Percentiles rank a stretch among this genome's conserved stretches.
Evolutionary conservation across 2,113 vertebrate genomes (phyloP).

Genomic region (Paratilapia polleni): DNA sequence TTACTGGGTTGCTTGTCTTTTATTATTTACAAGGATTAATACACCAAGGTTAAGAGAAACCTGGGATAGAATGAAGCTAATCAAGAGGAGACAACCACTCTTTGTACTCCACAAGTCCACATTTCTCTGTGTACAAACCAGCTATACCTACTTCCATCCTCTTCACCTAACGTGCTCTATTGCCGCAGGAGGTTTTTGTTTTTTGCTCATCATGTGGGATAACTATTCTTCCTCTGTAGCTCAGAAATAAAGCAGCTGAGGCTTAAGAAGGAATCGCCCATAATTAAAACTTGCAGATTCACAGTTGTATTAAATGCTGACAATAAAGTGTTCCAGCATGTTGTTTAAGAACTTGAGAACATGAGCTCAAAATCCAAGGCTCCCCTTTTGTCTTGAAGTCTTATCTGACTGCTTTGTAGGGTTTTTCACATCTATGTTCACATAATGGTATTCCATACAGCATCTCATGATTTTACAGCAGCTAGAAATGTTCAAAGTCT

Average conservation of each 20-base stretch:
- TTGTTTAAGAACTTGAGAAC: constrained; percentile 7
- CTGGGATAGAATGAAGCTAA: neutral
- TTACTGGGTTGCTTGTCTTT: neutral
- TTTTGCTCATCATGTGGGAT: neutral
- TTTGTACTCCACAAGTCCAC: neutral
- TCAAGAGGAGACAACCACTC: neutral
- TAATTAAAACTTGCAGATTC: constrained; percentile 16
- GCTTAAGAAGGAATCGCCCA: neutral
- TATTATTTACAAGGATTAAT: neutral
- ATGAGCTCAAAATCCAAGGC: constrained; percentile 17
- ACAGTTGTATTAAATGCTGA: neutral
- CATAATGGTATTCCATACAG: constrained; percentile 39
- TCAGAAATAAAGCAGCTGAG: neutral
- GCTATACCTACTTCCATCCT: neutral
- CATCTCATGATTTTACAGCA: constrained; percentile 52
- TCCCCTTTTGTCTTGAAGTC: constrained; percentile 21
- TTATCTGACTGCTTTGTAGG: constrained; percentile 28
- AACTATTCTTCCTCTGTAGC: neutral
- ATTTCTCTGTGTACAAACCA: neutral
- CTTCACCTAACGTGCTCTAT: neutral
- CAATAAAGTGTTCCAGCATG: constrained; percentile 2
- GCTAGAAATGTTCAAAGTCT: constrained; percentile 54
- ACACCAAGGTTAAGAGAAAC: neutral
- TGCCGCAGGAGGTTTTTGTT: neutral
- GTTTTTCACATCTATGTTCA: constrained; percentile 26